These are phyloP conservation scores for Coptotermes formosanus DNA, from an alignment of 1,140 invertebrate genomes.

Conservation along the genomic window DNA sequence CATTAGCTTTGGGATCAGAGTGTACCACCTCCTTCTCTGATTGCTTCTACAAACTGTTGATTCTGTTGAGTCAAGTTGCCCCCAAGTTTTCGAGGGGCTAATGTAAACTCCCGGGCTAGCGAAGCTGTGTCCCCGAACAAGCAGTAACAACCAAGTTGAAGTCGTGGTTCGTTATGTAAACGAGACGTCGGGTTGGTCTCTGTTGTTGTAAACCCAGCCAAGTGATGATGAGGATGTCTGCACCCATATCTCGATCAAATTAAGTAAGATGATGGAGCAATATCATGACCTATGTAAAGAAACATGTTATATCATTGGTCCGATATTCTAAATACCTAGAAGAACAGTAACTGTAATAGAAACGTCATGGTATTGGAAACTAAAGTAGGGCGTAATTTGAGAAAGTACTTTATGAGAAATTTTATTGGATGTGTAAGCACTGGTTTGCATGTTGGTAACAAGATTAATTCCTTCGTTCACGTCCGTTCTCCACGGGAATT, in stretches of 20 bases:
- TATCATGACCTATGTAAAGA: neutral
- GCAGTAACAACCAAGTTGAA: neutral
- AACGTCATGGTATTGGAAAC: too few relatives aligned
- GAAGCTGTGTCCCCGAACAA: neutral
- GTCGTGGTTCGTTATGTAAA: slow-evolving; percentile 26
- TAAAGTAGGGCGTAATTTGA: too few relatives aligned
- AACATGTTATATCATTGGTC: neutral
- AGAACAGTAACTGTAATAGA: neutral
- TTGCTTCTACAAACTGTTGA: slow-evolving; percentile 28
- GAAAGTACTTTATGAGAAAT: too few relatives aligned
- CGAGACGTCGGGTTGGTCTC: neutral
- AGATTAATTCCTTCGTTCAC: too few relatives aligned
- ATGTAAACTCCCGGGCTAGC: slow-evolving; percentile 7
- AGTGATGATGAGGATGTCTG: neutral
- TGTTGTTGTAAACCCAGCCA: neutral
- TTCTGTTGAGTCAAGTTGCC: slow-evolving; percentile 25
- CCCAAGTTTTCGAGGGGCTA: slow-evolving; percentile 18
- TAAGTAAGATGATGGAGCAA: neutral
- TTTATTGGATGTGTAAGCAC: too few relatives aligned
- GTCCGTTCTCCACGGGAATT: too few relatives aligned
- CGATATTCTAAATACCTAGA: neutral
- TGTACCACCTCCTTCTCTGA: neutral
- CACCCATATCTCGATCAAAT: neutral
- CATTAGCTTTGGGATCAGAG: neutral
- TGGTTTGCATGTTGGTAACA: too few relatives aligned